phyloP scores from a whole-genome alignment of 35 echinoderm and acorn worm species.

The Strongylocentrotus purpuratus region DNA sequence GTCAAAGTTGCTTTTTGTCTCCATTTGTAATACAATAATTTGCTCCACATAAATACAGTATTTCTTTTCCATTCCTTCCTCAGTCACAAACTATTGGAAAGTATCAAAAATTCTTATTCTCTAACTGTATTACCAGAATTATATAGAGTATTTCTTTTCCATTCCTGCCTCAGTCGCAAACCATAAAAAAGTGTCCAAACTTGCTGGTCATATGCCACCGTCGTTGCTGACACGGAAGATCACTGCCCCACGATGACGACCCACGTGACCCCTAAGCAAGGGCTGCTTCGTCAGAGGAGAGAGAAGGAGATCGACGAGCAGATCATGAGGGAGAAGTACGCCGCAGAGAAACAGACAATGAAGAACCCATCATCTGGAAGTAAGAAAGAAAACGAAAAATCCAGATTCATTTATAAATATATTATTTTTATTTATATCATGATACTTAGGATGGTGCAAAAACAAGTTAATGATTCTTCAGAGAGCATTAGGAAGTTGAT shows the following conservation, averaged over 20 bases:
- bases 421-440: too few species aligned
- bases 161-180: conserved; percentile 45
- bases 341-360: background rate
- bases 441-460: too few species aligned
- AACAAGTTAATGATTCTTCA: too few species aligned
- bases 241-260: conserved; percentile 68
- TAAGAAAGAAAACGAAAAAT: too few species aligned
- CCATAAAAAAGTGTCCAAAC: conserved; percentile 62
- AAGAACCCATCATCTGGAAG: conserved; percentile 48
- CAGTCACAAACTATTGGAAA: background rate
- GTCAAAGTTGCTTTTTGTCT: too few species aligned
- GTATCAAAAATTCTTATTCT: background rate
- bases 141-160: background rate
- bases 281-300: conserved; percentile 77
- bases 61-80: background rate
- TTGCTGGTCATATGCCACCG: conserved; percentile 37
- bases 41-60: too few species aligned
- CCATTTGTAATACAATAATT: too few species aligned
- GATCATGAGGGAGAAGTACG: conserved; percentile 46
- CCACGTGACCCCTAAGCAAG: conserved; percentile 83
- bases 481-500: too few species aligned
- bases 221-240: conserved; percentile 45
- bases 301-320: conserved; percentile 83
- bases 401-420: too few species aligned
- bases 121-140: background rate